phyloP scores from a whole-genome alignment of 2,113 vertebrate species.

The Herpailurus yagouaroundi region DNA sequence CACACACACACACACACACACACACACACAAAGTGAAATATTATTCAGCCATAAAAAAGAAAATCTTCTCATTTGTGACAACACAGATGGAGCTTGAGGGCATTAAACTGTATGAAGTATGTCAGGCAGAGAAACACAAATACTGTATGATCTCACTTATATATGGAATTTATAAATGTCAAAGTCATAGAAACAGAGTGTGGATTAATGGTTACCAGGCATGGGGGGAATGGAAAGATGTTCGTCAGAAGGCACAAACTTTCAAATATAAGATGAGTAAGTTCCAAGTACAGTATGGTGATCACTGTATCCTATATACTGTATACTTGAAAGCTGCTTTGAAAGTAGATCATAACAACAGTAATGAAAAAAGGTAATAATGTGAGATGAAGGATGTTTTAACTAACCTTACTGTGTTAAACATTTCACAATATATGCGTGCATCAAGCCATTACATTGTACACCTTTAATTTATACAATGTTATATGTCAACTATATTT shows the following conservation, averaged over 20 bases:
- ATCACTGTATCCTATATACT: neutral
- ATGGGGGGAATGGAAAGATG: neutral
- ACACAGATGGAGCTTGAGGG: neutral
- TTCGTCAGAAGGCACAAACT: neutral
- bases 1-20: neutral
- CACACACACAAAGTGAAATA: neutral
- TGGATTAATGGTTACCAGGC: neutral
- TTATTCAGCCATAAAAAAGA: neutral
- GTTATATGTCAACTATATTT: neutral
- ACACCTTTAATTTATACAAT: neutral
- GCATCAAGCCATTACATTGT: neutral
- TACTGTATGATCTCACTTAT: neutral
- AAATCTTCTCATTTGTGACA: neutral
- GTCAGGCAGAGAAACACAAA: neutral
- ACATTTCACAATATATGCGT: neutral
- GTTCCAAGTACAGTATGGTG: neutral
- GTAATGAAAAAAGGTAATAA: neutral
- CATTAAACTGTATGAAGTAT: neutral
- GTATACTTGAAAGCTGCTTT: neutral
- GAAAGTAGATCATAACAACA: neutral
- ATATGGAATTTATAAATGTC: neutral
- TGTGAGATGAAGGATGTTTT: neutral
- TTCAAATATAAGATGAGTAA: neutral
- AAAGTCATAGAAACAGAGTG: neutral
- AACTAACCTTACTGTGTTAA: neutral